Evolutionary conservation across 2,797 vertebrate genomes (phyloP), one percentile per base, ranked within the genome.

Genomic region (Arctocebus calabarensis): DNA sequence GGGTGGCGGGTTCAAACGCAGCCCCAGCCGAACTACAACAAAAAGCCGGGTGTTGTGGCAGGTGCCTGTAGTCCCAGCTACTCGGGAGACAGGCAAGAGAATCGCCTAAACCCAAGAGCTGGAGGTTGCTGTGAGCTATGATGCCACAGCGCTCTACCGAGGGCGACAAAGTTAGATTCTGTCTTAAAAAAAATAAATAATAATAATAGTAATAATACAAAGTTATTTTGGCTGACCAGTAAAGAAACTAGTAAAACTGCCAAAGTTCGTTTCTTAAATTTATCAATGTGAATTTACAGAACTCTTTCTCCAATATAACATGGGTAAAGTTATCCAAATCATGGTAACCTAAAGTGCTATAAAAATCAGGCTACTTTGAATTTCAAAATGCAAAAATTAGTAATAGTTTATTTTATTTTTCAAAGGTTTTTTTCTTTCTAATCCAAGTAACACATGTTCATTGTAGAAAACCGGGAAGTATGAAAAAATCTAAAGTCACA

Each of bases 231-330:
- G 55, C 23, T 88, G 70, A 73, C 3, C 52, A 22, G 23, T 74
- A 93, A 68, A 95, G 14, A 78, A 86, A 91, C 62, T 61, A 83
- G 87, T 91, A 91, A 92, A 74, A 13, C 4, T 74, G 27, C 45
- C 59, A 90, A 86, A 70, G 70, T 78, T 78, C 16, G 12, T 62
- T 86, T 83, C 92, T 90, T 78, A 88, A 95, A 91, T 57, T 37
- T 61, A 92, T 1, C 79, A 23, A 66, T 70, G n/a, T 52, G 88
- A 91, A 75, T 37, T 91, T 90, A 92, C 4, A 73, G 13, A 78
- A 6, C 37, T 75, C 19, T 64, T 94, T 90, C 71, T 94, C 66
- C 71, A 84, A 68, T 66, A 37, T n/a, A 57, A 83, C 27, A 75
- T 23, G 12, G 57, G 37, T 64, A 84, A 90, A 89, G 11, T 43